A percentile compares a stretch with the other conserved stretches of the same genome.
phyloP scores from a whole-genome alignment of 2,113 vertebrate species.

The Ochotona princeps region DNA sequence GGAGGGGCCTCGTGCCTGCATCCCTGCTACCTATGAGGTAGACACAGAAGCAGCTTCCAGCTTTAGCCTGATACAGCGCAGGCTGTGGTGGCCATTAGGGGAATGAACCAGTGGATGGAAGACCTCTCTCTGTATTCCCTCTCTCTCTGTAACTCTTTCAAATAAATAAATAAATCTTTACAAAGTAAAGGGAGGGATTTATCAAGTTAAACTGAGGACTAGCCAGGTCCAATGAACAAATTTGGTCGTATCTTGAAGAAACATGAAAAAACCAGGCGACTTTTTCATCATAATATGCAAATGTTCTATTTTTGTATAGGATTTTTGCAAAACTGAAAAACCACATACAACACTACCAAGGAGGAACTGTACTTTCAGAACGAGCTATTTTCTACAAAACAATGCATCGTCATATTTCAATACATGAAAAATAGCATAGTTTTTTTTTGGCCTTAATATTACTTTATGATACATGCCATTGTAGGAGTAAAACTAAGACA shows the following conservation, averaged over 20 bases:
- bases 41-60: no score
- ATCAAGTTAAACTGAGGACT: conserved; percentile 2
- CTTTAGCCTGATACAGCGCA: no score
- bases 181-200: not conserved
- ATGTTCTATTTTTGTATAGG: not conserved
- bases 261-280: not conserved
- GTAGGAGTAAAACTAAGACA: not conserved
- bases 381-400: conserved; percentile 17
- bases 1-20: no score
- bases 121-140: no score
- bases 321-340: not conserved
- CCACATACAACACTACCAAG: not conserved
- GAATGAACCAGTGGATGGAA: no score
- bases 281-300: not conserved
- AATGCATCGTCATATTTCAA: conserved; percentile 6
- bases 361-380: not conserved
- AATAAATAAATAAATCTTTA: no score
- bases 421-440: conserved; percentile 30
- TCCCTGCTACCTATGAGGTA: no score
- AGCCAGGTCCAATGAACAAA: not conserved
- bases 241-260: not conserved
- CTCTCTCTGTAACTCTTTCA: no score
- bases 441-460: conserved; percentile 1
- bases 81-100: no score
- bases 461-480: not conserved